These are phyloP conservation scores for Clepsis dumicolana DNA, from an alignment of 2,888 invertebrate genomes.

Conservation along the genomic window DNA sequence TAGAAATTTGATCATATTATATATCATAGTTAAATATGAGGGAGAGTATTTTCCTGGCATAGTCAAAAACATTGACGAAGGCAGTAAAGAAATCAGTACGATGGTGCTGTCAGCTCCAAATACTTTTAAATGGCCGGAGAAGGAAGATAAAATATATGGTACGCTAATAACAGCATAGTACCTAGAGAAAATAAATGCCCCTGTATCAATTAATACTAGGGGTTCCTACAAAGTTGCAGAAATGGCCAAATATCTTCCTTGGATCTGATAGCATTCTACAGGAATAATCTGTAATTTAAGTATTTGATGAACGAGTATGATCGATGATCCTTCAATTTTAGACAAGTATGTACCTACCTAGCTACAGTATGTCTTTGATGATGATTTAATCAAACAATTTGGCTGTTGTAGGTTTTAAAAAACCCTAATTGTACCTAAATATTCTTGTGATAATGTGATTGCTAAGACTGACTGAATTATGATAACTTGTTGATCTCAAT, in stretches of 20 bases:
- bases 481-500: too few relatives aligned
- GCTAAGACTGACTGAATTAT: too few relatives aligned
- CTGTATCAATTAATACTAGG: slow-evolving; percentile 4
- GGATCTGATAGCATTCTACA: neutral
- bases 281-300: neutral
- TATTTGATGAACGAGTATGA: too few relatives aligned
- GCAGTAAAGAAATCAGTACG: neutral
- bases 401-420: neutral
- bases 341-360: neutral
- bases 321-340: too few relatives aligned
- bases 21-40: slow-evolving; percentile 6
- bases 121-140: slow-evolving; percentile 11
- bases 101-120: slow-evolving; percentile 8
- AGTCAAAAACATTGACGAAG: slow-evolving; percentile 7
- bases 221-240: slow-evolving; percentile 2
- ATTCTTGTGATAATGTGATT: slow-evolving; percentile 3
- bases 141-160: slow-evolving; percentile 9
- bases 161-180: slow-evolving; percentile 1
- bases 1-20: too few relatives aligned
- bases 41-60: slow-evolving; percentile 8
- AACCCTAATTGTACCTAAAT: neutral
- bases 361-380: neutral
- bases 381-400: neutral
- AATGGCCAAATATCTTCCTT: slow-evolving; percentile 5
- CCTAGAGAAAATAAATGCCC: slow-evolving; percentile 10